Percentiles rank a stretch among this genome's conserved stretches.
Conservation (phyloP, 2,797 vertebrate genomes). For the Monodelphis domestica region DNA sequence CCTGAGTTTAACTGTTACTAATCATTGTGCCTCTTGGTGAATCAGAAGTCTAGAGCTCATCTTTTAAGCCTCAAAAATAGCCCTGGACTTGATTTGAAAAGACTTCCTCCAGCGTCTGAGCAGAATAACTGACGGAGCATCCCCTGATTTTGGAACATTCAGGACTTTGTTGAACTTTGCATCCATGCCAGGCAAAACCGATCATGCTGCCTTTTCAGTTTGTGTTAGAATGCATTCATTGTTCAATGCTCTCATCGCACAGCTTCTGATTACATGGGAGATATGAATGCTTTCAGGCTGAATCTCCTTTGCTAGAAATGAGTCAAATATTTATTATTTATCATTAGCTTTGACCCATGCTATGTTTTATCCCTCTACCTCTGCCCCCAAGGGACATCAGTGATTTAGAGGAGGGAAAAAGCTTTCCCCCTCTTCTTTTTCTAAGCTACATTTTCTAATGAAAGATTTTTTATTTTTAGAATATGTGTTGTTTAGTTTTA, state of each 20-base stretch:
- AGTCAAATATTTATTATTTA: not conserved
- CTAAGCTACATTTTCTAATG: not conserved
- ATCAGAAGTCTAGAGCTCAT: not conserved
- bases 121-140: not conserved
- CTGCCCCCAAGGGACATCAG: not conserved
- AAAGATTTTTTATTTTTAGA: not conserved
- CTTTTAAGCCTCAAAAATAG: not conserved
- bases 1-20: not conserved
- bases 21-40: not conserved
- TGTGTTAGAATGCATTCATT: not conserved
- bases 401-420: not conserved
- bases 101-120: not conserved
- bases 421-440: conserved; percentile 12
- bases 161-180: not conserved
- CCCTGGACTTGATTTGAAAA: not conserved
- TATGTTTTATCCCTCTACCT: not conserved
- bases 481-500: conserved; percentile 59
- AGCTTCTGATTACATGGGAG: not conserved
- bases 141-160: not conserved
- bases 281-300: not conserved
- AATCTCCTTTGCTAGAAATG: not conserved
- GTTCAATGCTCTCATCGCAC: not conserved
- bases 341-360: not conserved
- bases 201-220: not conserved
- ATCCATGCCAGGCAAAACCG: not conserved